Evolutionary conservation across 2,797 vertebrate species (phyloP), one percentile per base, ranked within the genome.

Genomic region (Cossypha heuglini): DNA sequence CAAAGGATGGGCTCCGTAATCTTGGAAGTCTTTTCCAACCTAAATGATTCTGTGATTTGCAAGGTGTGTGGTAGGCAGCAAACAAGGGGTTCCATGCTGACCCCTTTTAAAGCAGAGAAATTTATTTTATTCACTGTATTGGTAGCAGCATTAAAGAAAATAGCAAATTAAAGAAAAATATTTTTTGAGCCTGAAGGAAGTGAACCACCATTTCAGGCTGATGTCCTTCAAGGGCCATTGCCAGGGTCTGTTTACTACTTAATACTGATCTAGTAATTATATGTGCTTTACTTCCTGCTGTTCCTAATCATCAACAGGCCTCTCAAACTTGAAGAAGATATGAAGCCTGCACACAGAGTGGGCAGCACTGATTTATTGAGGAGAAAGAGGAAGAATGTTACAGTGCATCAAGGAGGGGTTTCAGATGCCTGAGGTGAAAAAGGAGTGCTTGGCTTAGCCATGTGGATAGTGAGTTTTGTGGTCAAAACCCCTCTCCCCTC

Each of bases 281-380:
- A 83, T 68, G 8, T 61, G 57, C 49, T 78, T 86, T 81, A 49
- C 16, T 84, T 51, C 69, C 73, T 0, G 0, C 25, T 75, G 54
- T 45, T 55, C 8, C 2, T 55, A 57, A 88, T 79, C 66, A 55
- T 28, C 74, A 79, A 38, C 55, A 86, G 86, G 21, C 40, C 40
- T 59, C 68, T 91, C 37, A 81, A 64, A 93, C 79, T 42, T 76
- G 79, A 90, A 78, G 51, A 57, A 75, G 73, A 59, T 75, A 81
- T 1, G 2, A 40, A 89, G 33, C 33, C 8, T 26, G 67, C 16
- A 11, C 16, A 11, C 0, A 0, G 79, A 85, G 77, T 45, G 13
- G 28, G 55, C 37, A 75, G 59, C 67, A 16, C 35, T 67, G 73
- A 61, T 52, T 79, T 68, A 63, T 28, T 38, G 45, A 82, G 24